Base-by-base conservation (phyloP, 2,797 vertebrate genomes). In the Cheirogaleus major region DNA sequence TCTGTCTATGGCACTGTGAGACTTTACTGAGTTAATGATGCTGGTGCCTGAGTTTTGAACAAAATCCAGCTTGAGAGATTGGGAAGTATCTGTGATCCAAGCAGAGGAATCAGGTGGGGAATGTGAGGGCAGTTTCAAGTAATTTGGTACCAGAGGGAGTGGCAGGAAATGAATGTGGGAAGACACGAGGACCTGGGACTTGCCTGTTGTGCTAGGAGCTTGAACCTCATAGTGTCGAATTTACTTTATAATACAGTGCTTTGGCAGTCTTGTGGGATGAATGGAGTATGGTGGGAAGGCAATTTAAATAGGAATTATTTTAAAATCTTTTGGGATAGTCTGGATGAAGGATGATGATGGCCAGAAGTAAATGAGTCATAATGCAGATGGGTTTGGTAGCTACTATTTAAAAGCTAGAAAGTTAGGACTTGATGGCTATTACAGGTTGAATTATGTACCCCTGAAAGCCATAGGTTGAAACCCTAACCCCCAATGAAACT, bases 391-490 rank as follows among this genome's bases (percentile, higher is more conserved):
- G 23, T n/a, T 94, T 94, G n/a, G 45, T 38, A 83, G 30, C n/a
- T 88, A 22, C 30, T 72, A 14, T 52, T 91, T 80, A 70, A 73
- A 91, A 91, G n/a, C n/a, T 7, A 48, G 67, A 69, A 41, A 70
- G 52, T 50, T 82, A 72, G 30, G 78, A n/a, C 5, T 41, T 90
- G 9, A 45, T 79, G n/a, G 15, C 20, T 86, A 0, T 88, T 87
- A 12, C 18, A 48, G 5, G 32, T 38, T 94, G 38, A 94, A 69
- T 18, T 78, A 5, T 50, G 4, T 57, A 32, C 10, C 11, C 7
- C 22, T 14, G 9, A 82, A 82, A 87, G n/a, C 11, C 43, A 17
- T 8, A 59, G 18, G 18, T 57, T 61, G 38, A 82, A 65, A 1
- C 10, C 4, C 9, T 65, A 52, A 32, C 8, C 12, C 15, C 17